phyloP scores from a whole-genome alignment of 1,140 invertebrate species.

The Plectrocnemia conspersa region DNA sequence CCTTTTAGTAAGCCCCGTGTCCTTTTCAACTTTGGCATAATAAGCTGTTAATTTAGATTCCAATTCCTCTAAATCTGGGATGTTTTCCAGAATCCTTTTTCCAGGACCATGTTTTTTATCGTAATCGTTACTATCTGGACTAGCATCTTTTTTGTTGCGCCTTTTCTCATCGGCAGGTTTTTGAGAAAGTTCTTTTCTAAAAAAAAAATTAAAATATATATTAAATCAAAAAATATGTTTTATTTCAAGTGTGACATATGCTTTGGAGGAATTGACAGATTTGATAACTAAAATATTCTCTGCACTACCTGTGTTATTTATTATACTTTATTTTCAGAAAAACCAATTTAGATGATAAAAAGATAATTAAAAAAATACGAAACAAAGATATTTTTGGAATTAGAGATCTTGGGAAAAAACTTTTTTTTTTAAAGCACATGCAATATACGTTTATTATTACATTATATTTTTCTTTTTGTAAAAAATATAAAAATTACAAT shows the following conservation, averaged over 20 bases:
- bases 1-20: conserved; percentile 50
- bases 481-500: background rate
- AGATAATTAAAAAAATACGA: too few species aligned
- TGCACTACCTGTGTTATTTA: background rate
- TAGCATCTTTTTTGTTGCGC: conserved; percentile 51
- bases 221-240: too few species aligned
- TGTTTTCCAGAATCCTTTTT: conserved; percentile 56
- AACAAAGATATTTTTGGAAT: too few species aligned
- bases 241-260: background rate
- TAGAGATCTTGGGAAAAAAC: too few species aligned
- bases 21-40: conserved; percentile 73
- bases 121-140: conserved; percentile 55
- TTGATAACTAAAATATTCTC: background rate
- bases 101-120: conserved; percentile 54
- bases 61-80: conserved; percentile 69
- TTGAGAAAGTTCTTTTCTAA: conserved; percentile 47
- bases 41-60: conserved; percentile 73
- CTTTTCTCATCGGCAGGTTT: conserved; percentile 45
- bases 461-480: background rate
- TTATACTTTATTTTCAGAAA: background rate
- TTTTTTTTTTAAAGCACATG: background rate
- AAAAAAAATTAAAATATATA: conserved; percentile 25
- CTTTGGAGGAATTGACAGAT: background rate
- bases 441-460: background rate
- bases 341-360: background rate